These are phyloP conservation scores for Chloropsis cyanopogon DNA, from an alignment of 2,113 vertebrate species.

Conservation along the genomic window DNA sequence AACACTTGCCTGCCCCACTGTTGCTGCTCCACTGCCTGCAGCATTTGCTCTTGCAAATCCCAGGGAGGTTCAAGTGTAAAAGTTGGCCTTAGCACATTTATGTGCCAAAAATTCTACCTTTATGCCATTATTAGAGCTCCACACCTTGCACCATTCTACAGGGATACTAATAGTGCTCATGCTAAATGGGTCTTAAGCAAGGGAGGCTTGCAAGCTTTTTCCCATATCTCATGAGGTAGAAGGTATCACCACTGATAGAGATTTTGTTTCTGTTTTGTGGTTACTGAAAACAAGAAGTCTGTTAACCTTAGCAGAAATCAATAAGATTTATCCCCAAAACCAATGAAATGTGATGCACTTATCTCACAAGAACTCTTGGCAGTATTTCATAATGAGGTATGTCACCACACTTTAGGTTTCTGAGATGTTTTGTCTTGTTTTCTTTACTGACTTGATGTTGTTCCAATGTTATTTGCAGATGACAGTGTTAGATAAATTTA, in stretches of 20 bases:
- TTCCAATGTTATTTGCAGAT: neutral
- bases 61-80: neutral
- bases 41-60: rapidly evolving
- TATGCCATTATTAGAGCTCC: neutral
- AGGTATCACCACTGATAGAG: neutral
- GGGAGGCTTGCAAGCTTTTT: neutral
- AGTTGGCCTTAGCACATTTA: neutral
- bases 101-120: neutral
- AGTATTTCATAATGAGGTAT: neutral
- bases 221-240: neutral
- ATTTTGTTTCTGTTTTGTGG: neutral
- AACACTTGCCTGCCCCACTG: neutral
- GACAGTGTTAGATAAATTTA: neutral
- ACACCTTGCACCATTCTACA: neutral
- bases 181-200: neutral
- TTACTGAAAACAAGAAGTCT: neutral
- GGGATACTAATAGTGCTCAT: neutral
- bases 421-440: neutral
- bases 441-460: neutral
- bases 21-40: neutral
- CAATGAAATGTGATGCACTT: neutral
- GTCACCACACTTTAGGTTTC: neutral
- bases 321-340: neutral
- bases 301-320: neutral
- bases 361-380: neutral